Conservation (phyloP, 2,113 vertebrate species). For the Pseudolaguvia tuberculata region DNA sequence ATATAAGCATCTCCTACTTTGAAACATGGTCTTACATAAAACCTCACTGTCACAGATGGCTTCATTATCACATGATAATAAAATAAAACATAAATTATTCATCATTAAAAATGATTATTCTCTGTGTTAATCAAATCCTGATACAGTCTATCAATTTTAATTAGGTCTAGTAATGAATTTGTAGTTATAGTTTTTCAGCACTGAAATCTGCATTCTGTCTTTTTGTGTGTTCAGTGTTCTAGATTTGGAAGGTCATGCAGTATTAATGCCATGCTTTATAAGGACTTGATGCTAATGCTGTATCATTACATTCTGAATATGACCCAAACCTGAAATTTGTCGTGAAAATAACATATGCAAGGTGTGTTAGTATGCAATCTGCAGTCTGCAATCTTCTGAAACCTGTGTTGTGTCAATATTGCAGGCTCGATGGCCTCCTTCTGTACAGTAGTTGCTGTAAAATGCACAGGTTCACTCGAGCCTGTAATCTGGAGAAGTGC, state of each 20-base stretch:
- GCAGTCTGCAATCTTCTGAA: slow-evolving; percentile 9
- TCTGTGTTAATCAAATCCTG: slow-evolving; percentile 5
- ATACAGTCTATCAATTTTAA: slow-evolving; percentile 17
- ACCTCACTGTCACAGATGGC: neutral
- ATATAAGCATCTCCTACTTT: too few species aligned
- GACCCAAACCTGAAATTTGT: neutral
- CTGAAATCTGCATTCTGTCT: neutral
- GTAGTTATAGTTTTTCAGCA: neutral
- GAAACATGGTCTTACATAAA: neutral
- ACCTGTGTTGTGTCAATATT: slow-evolving; percentile 27
- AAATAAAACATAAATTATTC: neutral
- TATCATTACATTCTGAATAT: neutral
- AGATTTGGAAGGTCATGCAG: neutral
- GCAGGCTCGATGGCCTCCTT: slow-evolving; percentile 25
- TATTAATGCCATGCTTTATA: neutral
- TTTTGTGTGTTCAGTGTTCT: neutral
- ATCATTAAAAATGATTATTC: neutral
- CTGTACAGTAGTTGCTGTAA: slow-evolving; percentile 44
- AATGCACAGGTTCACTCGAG: slow-evolving; percentile 59
- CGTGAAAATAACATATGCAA: neutral
- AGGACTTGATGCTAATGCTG: neutral
- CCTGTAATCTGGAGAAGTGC: slow-evolving; percentile 65
- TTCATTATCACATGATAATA: slow-evolving; percentile 5
- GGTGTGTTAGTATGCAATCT: neutral
- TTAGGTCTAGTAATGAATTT: slow-evolving; percentile 20